Percentiles rank a stretch among this genome's conserved stretches.
Evolutionary conservation across 1,140 invertebrate genomes (phyloP).

Genomic region (Brachionus calyciflorus): DNA sequence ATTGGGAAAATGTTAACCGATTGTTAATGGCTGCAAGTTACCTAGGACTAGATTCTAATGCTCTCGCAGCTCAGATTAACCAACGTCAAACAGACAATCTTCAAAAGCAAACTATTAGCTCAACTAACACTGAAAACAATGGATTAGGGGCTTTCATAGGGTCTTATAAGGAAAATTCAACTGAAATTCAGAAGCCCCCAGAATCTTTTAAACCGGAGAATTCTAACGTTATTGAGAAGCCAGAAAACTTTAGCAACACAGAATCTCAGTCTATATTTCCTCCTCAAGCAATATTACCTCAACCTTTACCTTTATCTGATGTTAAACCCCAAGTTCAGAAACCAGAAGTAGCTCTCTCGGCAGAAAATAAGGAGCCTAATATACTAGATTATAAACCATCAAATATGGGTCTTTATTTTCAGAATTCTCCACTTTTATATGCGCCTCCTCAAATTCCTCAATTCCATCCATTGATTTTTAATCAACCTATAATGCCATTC

Average conservation of each 20-base stretch:
- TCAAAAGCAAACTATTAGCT: slow-evolving; percentile 6
- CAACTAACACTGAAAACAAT: slow-evolving; percentile 8
- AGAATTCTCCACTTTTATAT: neutral
- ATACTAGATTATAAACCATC: neutral
- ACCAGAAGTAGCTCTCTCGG: neutral
- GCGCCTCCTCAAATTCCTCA: neutral
- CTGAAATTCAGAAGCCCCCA: neutral
- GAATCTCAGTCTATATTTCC: neutral
- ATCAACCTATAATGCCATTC: slow-evolving; percentile 5
- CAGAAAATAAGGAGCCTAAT: neutral
- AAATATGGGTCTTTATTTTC: slow-evolving; percentile 9
- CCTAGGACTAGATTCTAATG: neutral
- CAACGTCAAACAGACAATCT: neutral
- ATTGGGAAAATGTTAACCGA: slow-evolving; percentile 19
- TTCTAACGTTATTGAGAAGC: no score
- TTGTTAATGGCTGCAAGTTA: neutral
- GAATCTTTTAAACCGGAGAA: neutral
- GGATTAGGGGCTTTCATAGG: neutral
- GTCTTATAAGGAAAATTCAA: slow-evolving; percentile 11
- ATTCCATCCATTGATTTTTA: slow-evolving; percentile 23
- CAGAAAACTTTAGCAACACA: no score
- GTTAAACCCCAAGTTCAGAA: neutral
- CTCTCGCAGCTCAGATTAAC: neutral
- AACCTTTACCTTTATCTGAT: no score
- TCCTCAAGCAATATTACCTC: neutral